phyloP scores from a whole-genome alignment of 2,888 invertebrate species.

The Rhagophthalmus giganteus region DNA sequence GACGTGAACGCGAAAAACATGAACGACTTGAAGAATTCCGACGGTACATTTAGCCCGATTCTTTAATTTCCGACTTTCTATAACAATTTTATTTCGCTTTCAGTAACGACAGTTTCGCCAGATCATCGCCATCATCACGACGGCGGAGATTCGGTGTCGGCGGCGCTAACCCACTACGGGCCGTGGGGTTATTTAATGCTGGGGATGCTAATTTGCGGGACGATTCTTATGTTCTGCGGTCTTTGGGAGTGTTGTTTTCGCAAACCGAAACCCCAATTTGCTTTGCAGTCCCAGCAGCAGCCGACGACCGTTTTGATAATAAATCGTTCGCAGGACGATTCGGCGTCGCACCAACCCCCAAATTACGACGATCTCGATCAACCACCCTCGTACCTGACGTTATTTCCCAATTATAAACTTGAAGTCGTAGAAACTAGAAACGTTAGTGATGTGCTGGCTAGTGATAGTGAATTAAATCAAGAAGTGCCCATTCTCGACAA shows the following conservation, averaged over 20 bases:
- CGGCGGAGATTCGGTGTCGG: conserved; percentile 52
- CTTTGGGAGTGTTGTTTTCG: conserved; percentile 63
- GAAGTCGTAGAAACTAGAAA: conserved; percentile 1
- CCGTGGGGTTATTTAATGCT: conserved; percentile 75
- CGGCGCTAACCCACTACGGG: conserved; percentile 69
- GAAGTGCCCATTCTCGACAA: neutral
- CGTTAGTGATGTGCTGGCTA: conserved; percentile 9
- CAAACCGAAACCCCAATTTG: conserved; percentile 51
- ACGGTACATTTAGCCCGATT: no score
- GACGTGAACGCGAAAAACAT: conserved; percentile 6
- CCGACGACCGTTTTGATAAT: conserved; percentile 48
- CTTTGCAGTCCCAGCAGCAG: conserved; percentile 34
- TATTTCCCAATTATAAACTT: conserved; percentile 59
- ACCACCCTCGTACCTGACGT: conserved; percentile 66
- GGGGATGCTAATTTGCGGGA: conserved; percentile 71
- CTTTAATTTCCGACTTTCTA: no score
- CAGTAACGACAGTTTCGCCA: conserved; percentile 31
- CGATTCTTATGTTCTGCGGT: conserved; percentile 70
- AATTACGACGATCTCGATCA: conserved; percentile 67
- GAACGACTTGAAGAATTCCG: neutral
- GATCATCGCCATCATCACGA: conserved; percentile 32
- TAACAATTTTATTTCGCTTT: conserved; percentile 22
- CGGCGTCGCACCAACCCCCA: conserved; percentile 56
- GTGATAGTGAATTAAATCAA: neutral
- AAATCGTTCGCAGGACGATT: conserved; percentile 36